Evolutionary conservation across 2,797 vertebrate species (phyloP).

Genomic region (Cetoscarus ocellatus): DNA sequence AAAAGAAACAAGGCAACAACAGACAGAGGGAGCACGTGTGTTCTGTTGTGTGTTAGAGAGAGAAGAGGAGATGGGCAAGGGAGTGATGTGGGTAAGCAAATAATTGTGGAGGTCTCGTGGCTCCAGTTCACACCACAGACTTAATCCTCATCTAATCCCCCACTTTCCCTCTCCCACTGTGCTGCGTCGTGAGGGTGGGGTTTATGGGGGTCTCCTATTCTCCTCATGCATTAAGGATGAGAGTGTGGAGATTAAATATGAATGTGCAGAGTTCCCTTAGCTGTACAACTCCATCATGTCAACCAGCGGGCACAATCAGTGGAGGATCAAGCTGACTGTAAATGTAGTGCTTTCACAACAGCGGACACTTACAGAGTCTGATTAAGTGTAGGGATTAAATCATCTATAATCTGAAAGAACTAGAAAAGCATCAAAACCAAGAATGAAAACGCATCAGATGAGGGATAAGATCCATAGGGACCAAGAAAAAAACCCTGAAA

Average conservation of each 20-base stretch:
- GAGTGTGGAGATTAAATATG: slow-evolving; percentile 81
- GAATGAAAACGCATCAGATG: not conserved
- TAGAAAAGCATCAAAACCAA: not conserved
- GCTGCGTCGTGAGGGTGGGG: not conserved
- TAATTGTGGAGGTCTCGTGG: slow-evolving; percentile 66
- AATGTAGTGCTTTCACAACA: slow-evolving; percentile 14
- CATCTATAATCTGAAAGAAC: slow-evolving; percentile 1
- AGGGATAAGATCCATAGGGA: not conserved
- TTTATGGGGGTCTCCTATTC: slow-evolving; percentile 61
- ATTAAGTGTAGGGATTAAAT: slow-evolving; percentile 14
- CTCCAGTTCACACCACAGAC: slow-evolving; percentile 66
- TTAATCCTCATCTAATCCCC: slow-evolving; percentile 70
- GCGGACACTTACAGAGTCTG: slow-evolving; percentile 11
- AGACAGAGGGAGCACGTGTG: slow-evolving; percentile 1
- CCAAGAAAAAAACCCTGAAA: not conserved
- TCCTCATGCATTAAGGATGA: slow-evolving; percentile 83
- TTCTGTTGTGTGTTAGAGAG: not conserved
- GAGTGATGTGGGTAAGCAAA: slow-evolving; percentile 31
- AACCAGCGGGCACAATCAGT: slow-evolving; percentile 39
- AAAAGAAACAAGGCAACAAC: not conserved
- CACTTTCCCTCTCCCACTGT: slow-evolving; percentile 53
- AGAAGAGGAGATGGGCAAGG: not conserved
- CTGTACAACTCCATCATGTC: slow-evolving; percentile 75
- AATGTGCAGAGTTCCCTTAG: slow-evolving; percentile 71
- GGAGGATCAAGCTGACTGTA: slow-evolving; percentile 20